Base-by-base conservation (phyloP, 2,888 invertebrate species). In the Drosophila paranaensis region DNA sequence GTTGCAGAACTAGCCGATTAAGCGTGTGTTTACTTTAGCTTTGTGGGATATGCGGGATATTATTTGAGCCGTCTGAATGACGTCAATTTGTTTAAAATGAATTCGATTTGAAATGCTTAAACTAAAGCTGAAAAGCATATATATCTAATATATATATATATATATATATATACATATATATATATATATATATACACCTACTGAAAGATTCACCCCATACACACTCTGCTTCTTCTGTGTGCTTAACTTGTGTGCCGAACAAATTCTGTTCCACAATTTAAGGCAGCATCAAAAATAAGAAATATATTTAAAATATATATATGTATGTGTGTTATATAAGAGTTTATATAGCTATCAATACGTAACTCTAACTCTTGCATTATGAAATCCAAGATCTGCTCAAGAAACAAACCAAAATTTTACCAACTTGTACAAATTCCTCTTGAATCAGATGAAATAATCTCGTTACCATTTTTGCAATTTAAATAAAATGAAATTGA, bases 1-100 rank as follows among this genome's bases (percentile, higher is more conserved):
- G 33, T 56, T 43, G 30, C 45, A 54, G 35, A 54, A 53, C 37
- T 58, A 65, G 35, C 45, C 64, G 20, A 46, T 43, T 54, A 33
- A 33, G 30, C 8, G 30, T 33, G 30, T 6, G 30, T 8, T 8
- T 33, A 33, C 8, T 33, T 33, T 6, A 50, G 48, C 43, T 30
- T 11, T 37, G n/a, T 27, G 27, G 6, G 27, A 27, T 27, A 55
- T 53, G 14, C 53, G 27, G 39, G 0, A 25, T 37, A 10, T 27
- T 16, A 11, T 27, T 39, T 27, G 27, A 11, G 3, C 39, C 9
- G 27, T 54, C 25, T 25, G n/a, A 40, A 40, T 27, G 40, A 25
- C n/a, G 37, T 39, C 25, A 30, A 40, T 40, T 30, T 54, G 11
- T 45, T 45, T 9, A 25, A 20, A 43, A 20, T 30, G 9, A 43